Conservation (phyloP, 2,113 vertebrate genomes). For the Himantopus leucocephalus region DNA sequence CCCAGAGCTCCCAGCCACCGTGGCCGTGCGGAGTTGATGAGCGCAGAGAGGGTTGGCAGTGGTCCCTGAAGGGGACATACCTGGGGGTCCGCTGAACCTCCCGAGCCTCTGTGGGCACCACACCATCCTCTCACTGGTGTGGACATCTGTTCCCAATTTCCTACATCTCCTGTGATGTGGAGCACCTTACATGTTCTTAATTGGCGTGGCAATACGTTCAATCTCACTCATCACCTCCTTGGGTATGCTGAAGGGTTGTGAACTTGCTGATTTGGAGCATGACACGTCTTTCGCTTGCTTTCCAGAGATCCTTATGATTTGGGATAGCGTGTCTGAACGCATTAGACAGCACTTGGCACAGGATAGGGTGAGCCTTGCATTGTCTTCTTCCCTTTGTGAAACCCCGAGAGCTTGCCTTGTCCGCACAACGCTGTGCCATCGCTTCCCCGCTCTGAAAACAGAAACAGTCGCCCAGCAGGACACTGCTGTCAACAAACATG, state of each 20-base stretch:
- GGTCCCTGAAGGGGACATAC: not conserved
- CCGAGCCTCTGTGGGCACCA: not conserved
- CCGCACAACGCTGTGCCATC: fast-evolving
- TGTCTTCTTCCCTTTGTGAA: not conserved
- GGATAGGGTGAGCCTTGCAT: not conserved
- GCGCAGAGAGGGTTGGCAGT: not conserved
- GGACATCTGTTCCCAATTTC: not conserved
- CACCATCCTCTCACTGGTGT: not conserved
- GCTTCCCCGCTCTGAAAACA: not conserved
- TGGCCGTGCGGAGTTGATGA: fast-evolving
- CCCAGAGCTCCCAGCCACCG: fast-evolving
- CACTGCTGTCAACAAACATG: too few relatives aligned
- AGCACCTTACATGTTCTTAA: not conserved
- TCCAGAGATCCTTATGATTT: not conserved
- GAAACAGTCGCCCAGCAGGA: not conserved
- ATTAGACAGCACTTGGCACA: not conserved
- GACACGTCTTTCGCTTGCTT: not conserved
- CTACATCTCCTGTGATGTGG: not conserved
- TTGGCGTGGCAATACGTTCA: not conserved
- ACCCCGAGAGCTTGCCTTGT: not conserved
- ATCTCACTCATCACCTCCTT: too few relatives aligned
- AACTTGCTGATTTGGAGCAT: not conserved
- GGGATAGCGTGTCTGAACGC: not conserved
- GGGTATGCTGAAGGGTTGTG: not conserved
- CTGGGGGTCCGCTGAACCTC: not conserved